phyloP scores from a whole-genome alignment of 2,797 vertebrate genomes.

The Sorex maritimensis region DNA sequence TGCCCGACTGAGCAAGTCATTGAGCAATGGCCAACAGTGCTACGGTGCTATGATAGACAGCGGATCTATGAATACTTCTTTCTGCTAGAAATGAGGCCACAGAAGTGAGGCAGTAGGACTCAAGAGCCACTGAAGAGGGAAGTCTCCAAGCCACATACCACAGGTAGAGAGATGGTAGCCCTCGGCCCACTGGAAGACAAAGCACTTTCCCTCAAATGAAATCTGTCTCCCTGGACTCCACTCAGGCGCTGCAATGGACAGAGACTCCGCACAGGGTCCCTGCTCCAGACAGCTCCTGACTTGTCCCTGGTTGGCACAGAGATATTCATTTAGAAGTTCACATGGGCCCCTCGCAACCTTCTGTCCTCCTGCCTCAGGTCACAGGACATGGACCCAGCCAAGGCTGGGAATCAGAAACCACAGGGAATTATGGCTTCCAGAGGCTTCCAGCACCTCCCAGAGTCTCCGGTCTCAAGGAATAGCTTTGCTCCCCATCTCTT shows the following conservation, averaged over 20 bases:
- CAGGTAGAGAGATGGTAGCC: neutral
- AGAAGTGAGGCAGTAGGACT: neutral
- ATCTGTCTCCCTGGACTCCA: neutral
- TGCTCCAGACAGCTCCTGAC: neutral
- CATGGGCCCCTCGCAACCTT: neutral
- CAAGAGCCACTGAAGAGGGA: neutral
- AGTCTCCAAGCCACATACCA: neutral
- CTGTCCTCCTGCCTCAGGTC: neutral
- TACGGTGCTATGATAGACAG: neutral
- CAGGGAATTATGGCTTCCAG: too few relatives aligned
- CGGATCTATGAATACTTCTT: constrained; percentile 29
- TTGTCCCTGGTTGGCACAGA: neutral
- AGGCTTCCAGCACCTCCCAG: too few relatives aligned
- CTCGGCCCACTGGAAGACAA: neutral
- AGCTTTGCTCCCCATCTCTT: neutral
- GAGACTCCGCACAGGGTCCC: neutral
- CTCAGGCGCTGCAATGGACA: neutral
- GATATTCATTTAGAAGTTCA: neutral
- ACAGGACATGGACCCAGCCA: too few relatives aligned
- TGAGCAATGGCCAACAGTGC: too few relatives aligned
- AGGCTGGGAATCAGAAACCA: too few relatives aligned
- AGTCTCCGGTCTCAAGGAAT: neutral
- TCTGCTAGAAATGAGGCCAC: constrained; percentile 33
- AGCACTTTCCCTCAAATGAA: neutral
- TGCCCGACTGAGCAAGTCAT: too few relatives aligned